Conservation (phyloP, 2,888 invertebrate genomes). For the Zonitis immaculata region DNA sequence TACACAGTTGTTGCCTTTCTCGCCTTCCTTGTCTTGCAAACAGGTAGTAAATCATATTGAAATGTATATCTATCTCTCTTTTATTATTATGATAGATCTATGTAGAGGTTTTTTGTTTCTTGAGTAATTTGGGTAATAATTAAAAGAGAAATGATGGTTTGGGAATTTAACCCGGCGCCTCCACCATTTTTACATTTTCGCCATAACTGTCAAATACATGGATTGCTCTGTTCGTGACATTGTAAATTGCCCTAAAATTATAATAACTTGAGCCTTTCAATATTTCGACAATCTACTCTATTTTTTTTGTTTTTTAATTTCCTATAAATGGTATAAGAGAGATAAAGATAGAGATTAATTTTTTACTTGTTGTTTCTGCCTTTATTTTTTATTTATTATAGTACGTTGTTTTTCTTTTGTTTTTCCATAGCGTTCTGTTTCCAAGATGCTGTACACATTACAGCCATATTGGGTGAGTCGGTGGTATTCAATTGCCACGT, state of each 20-base stretch:
- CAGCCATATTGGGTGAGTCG: slow-evolving; percentile 94
- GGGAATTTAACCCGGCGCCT: slow-evolving; percentile 7
- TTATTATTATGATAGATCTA: too few species aligned
- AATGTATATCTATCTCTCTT: background rate
- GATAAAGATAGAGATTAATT: background rate
- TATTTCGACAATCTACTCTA: background rate
- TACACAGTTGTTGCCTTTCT: slow-evolving; percentile 54
- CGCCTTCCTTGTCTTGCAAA: slow-evolving; percentile 47
- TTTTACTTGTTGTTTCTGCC: background rate
- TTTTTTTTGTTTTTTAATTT: too few species aligned
- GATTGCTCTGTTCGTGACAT: background rate
- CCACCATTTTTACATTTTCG: background rate
- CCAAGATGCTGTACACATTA: slow-evolving; percentile 93
- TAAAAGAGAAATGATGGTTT: slow-evolving; percentile 11
- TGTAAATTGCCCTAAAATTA: background rate
- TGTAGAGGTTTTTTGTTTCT: background rate
- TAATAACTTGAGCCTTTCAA: background rate
- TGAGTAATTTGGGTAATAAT: background rate
- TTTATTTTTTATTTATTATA: background rate
- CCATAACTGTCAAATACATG: background rate
- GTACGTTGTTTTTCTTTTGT: background rate
- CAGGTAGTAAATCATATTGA: slow-evolving; percentile 34
- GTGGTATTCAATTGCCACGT: slow-evolving; percentile 98
- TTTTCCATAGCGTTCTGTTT: slow-evolving; percentile 62
- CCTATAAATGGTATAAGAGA: background rate